phyloP scores from a whole-genome alignment of 2,113 vertebrate genomes.

The Nicator chloris region DNA sequence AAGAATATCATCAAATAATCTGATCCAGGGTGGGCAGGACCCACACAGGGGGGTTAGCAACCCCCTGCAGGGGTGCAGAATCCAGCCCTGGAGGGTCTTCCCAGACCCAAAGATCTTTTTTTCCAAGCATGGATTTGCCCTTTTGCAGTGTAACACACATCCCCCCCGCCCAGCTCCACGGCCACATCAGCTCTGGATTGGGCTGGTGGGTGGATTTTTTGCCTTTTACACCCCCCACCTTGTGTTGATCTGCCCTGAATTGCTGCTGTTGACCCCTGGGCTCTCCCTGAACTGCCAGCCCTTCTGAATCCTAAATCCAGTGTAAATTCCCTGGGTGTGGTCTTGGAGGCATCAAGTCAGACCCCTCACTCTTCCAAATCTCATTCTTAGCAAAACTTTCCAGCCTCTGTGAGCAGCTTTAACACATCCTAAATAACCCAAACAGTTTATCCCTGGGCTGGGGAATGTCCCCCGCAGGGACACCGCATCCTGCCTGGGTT shows the following conservation, averaged over 20 bases:
- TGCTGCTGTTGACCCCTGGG: neutral
- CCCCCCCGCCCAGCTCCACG: accelerated
- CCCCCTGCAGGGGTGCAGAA: neutral
- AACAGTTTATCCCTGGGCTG: constrained; percentile 37
- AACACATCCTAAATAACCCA: neutral
- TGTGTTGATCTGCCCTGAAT: neutral
- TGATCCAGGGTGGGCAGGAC: accelerated
- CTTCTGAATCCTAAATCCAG: neutral
- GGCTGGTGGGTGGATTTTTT: neutral
- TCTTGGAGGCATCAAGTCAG: accelerated
- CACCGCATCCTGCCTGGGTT: constrained; percentile 13
- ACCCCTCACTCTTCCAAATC: neutral
- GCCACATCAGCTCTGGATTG: accelerated
- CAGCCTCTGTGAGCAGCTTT: neutral
- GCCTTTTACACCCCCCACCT: neutral
- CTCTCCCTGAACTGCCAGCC: accelerated
- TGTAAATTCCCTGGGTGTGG: neutral
- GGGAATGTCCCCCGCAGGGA: neutral
- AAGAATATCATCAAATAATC: neutral
- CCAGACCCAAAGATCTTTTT: neutral
- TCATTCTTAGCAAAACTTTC: neutral
- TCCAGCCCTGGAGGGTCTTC: neutral
- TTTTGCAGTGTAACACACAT: neutral
- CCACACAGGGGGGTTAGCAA: neutral
- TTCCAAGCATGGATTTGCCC: neutral